These are phyloP conservation scores for Myotis planiceps DNA, from an alignment of 2,797 vertebrate genomes.

Conservation along the genomic window DNA sequence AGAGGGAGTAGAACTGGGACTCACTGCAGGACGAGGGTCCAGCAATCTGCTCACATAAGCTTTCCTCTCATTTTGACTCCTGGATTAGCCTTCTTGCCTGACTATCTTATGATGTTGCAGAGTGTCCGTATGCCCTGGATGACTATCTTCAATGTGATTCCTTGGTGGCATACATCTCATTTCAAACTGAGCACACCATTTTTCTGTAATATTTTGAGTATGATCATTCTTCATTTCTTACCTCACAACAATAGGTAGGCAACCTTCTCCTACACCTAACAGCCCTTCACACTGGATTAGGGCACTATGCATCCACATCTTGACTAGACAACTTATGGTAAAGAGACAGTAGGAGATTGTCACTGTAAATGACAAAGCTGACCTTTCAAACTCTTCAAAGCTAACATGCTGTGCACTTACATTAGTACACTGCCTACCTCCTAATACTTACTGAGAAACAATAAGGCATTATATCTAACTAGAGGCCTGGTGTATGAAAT, in stretches of 20 bases:
- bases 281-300: not conserved
- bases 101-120: not conserved
- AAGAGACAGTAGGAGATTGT: not conserved
- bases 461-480: not conserved
- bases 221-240: not conserved
- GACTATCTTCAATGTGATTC: not conserved
- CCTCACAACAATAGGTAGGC: not conserved
- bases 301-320: not conserved
- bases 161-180: not conserved
- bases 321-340: not conserved
- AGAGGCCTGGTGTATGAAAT: too few species aligned
- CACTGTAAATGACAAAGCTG: not conserved
- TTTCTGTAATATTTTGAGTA: not conserved
- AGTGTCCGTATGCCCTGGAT: not conserved
- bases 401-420: not conserved
- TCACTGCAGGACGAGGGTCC: accelerated
- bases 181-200: not conserved
- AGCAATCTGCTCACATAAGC: not conserved
- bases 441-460: not conserved
- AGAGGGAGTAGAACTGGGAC: not conserved
- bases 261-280: not conserved
- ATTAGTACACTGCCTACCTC: not conserved
- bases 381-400: not conserved
- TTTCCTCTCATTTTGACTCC: not conserved
- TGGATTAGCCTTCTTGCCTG: not conserved